phyloP scores from a whole-genome alignment of 2,113 vertebrate genomes.

The Verasper variegatus region DNA sequence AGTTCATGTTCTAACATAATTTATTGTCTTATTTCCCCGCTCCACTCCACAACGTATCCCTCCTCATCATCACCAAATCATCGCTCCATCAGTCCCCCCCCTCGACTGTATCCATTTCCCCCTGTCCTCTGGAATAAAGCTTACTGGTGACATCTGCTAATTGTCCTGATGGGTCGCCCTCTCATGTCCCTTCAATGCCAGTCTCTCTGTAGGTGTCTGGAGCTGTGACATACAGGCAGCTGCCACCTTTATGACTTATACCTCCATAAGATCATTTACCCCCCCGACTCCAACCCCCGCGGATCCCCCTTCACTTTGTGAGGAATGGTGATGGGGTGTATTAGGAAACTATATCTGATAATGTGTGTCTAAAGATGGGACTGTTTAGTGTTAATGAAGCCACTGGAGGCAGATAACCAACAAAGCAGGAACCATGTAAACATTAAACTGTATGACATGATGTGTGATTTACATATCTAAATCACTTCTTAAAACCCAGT shows the following conservation, averaged over 20 bases:
- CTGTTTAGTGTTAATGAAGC: constrained; percentile 37
- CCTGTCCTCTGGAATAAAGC: constrained; percentile 61
- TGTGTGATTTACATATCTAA: background rate
- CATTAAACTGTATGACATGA: background rate
- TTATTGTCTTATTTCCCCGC: no score
- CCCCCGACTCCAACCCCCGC: background rate
- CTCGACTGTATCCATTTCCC: constrained; percentile 12
- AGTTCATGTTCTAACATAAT: no score
- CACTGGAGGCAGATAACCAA: background rate
- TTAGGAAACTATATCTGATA: constrained; percentile 40
- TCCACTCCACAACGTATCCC: no score
- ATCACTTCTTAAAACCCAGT: no score
- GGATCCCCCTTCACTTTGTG: background rate
- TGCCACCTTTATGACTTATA: constrained; percentile 59
- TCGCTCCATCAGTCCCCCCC: no score
- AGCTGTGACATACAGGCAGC: constrained; percentile 60
- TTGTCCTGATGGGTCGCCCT: constrained; percentile 78
- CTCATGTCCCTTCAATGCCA: constrained; percentile 56
- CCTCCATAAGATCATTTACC: constrained; percentile 57
- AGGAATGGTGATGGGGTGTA: background rate
- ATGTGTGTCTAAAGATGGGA: constrained; percentile 56
- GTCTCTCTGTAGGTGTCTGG: constrained; percentile 61
- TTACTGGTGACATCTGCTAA: constrained; percentile 81
- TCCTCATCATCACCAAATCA: background rate
- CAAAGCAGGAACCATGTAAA: background rate